Percentiles rank a stretch among this genome's conserved stretches.
These are phyloP conservation scores for Caenorhabditis sulstoni DNA, from an alignment of 2,888 invertebrate species.

Conservation along the genomic window DNA sequence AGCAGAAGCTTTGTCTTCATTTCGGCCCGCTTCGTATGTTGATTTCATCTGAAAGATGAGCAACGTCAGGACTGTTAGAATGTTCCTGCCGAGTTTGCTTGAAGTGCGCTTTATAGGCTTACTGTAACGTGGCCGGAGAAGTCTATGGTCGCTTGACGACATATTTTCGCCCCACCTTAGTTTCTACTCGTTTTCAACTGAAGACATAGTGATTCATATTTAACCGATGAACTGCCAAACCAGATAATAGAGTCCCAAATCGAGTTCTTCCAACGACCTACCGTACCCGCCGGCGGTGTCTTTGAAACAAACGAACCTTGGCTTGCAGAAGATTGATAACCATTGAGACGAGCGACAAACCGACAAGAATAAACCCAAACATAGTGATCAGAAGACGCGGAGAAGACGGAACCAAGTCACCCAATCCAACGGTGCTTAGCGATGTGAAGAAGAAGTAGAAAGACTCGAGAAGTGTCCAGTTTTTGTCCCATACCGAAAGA, in stretches of 20 bases:
- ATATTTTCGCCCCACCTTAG: too few relatives aligned
- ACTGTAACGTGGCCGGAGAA: too few relatives aligned
- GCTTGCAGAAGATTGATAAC: conserved; percentile 73
- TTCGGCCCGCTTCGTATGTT: conserved; percentile 72
- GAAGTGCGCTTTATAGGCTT: too few relatives aligned
- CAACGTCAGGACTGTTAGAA: too few relatives aligned
- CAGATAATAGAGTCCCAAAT: too few relatives aligned
- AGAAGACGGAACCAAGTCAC: conserved; percentile 82
- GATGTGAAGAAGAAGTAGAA: conserved; percentile 98
- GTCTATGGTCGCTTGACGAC: too few relatives aligned
- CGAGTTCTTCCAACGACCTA: too few relatives aligned
- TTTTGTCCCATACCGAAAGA: conserved; percentile 83
- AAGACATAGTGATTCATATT: too few relatives aligned
- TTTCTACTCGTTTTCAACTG: too few relatives aligned
- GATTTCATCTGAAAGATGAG: conserved; percentile 61
- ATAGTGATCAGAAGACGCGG: conserved; percentile 92
- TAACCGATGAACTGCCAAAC: too few relatives aligned
- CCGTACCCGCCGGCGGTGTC: too few relatives aligned
- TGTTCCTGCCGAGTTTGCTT: too few relatives aligned
- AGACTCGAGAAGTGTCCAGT: conserved; percentile 91
- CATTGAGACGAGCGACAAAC: conserved; percentile 81
- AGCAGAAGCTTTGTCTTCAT: conserved; percentile 30
- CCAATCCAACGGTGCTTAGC: conserved; percentile 83
- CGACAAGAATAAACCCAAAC: conserved; percentile 93
- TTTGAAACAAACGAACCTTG: conserved; percentile 37